Evolutionary conservation across 2,888 invertebrate species (phyloP), one percentile per base, ranked within the genome.

Genomic region (Lordiphosa fenestrarum): DNA sequence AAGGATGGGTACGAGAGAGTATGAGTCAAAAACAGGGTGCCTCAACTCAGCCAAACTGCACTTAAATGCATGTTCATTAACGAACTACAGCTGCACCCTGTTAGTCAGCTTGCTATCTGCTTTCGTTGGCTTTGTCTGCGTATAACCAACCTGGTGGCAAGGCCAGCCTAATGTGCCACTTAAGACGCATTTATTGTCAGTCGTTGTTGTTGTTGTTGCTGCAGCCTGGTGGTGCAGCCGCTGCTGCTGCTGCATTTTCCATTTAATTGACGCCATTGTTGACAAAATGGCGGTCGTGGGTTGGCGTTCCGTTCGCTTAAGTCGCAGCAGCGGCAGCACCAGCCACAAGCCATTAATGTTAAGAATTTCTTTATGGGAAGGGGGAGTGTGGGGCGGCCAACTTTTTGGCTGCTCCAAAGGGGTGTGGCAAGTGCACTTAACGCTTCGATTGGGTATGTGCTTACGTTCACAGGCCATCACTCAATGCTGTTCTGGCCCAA

Each of bases 171-270:
- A 78, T 78, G 77, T 78, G 77, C 71, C 77, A 84, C 77, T 78
- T 78, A 78, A 78, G 77, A 84, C 77, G 71, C 77, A 78, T 81
- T 78, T 84, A 84, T 84, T 78, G 77, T 78, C 81, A 80, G 73
- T 71, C 47, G 56, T 39, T 48, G 49, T 38, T 53, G 39, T 25
- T 42, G 57, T 4, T 53, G 51, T 33, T 55, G 64, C n/a, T 39
- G 54, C n/a, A 40, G 56, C 15, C 5, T 53, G 51, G 35, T 55
- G 64, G 12, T 40, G 54, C n/a, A 40, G 56, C 15, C 23, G 54
- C 41, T 58, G 71, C 9, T 33, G 46, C 35, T 53, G 78, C 62
- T 76, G 81, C 84, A 73, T 81, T 77, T 63, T 84, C 65, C 81
- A 78, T 78, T 84, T 78, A 78, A 78, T 78, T 84, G 77, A 81